Percentiles rank a stretch among this genome's conserved stretches.
These are phyloP conservation scores for Apostichopus californicus DNA, from an alignment of 35 echinoderm and acorn worm species.

Conservation along the genomic window DNA sequence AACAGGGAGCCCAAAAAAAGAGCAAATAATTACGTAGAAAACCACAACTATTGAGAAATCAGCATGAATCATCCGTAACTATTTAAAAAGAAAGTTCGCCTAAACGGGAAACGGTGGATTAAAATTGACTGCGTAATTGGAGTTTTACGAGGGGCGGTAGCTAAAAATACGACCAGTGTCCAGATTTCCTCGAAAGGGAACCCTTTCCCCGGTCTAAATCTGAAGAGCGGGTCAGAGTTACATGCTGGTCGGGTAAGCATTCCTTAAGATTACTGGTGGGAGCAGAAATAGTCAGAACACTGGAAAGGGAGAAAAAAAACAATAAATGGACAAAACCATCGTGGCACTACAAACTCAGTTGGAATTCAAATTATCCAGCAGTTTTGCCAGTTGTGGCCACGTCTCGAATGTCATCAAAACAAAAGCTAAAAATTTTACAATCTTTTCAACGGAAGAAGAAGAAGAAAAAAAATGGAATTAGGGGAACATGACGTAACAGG, in stretches of 20 bases:
- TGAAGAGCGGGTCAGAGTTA: neutral
- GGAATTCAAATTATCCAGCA: constrained; percentile 35
- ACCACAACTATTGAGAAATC: neutral
- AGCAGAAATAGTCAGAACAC: neutral
- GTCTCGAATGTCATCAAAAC: constrained; percentile 30
- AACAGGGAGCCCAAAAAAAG: neutral
- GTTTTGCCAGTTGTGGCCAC: neutral
- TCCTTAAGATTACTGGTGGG: neutral
- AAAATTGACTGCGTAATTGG: neutral
- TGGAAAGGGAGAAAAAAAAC: neutral
- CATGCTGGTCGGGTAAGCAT: neutral
- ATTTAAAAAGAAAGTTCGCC: neutral
- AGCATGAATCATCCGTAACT: neutral
- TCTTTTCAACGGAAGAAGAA: neutral
- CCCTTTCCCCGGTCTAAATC: neutral
- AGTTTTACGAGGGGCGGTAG: neutral
- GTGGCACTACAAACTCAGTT: neutral
- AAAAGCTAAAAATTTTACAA: constrained; percentile 6
- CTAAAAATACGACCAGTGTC: neutral
- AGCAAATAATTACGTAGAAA: neutral
- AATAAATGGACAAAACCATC: neutral
- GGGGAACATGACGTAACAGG: neutral
- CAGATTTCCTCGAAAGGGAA: constrained; percentile 17
- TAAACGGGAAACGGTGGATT: neutral
- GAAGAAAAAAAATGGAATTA: neutral